Percentiles rank a stretch among this genome's conserved stretches.
Evolutionary conservation across 2,888 invertebrate genomes (phyloP).

Genomic region (Heteromyza rotundicornis): DNA sequence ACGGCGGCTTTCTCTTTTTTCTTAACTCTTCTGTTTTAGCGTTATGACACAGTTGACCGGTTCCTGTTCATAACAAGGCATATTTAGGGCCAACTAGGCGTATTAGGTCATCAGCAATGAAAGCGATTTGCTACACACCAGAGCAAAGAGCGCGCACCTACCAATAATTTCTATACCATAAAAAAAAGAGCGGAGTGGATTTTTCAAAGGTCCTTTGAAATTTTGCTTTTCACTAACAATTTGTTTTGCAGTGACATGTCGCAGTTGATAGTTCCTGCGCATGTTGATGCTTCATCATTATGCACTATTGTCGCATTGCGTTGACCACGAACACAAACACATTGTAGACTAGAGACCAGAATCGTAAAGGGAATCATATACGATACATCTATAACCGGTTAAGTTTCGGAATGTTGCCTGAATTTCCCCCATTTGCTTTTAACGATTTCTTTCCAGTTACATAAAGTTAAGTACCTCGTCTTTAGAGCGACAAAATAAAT

Average conservation of each 20-base stretch:
- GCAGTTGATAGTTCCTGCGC: background rate
- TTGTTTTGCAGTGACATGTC: conserved; percentile 1
- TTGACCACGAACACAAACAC: too few relatives aligned
- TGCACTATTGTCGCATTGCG: too few relatives aligned
- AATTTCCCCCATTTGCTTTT: background rate
- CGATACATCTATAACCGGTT: conserved; percentile 36
- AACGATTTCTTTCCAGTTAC: background rate
- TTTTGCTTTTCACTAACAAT: conserved; percentile 8
- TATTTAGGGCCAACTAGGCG: too few relatives aligned
- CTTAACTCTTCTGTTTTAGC: background rate
- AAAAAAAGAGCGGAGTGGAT: background rate
- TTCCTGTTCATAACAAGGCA: too few relatives aligned
- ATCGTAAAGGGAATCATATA: conserved; percentile 52
- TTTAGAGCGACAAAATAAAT: too few relatives aligned
- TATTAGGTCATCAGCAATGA: too few relatives aligned
- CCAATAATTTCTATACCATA: too few relatives aligned
- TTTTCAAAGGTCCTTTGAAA: conserved; percentile 4
- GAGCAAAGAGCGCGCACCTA: too few relatives aligned
- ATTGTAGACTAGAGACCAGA: conserved; percentile 16
- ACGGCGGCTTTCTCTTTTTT: background rate
- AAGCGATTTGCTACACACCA: too few relatives aligned
- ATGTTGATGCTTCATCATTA: background rate
- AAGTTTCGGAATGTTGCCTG: background rate
- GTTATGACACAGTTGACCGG: background rate
- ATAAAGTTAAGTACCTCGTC: too few relatives aligned